These are phyloP conservation scores for Drosophila monieri DNA, from an alignment of 2,888 invertebrate genomes.

Conservation along the genomic window DNA sequence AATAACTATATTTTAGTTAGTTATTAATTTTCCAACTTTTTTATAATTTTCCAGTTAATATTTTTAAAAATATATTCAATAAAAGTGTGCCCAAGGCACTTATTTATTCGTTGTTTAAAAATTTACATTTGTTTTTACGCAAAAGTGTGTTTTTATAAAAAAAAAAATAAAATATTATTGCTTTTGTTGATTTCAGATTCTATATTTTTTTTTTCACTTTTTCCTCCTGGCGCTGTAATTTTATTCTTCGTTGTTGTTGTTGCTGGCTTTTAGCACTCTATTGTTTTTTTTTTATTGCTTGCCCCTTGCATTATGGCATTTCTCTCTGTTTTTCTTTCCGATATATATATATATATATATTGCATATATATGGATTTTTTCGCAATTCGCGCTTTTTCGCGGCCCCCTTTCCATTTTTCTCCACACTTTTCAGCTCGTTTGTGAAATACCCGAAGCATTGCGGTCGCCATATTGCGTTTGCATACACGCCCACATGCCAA, in stretches of 20 bases:
- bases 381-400: constrained; percentile 20
- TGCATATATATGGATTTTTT: constrained; percentile 16
- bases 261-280: constrained; percentile 80
- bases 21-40: too few species aligned
- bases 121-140: not conserved
- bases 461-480: constrained; percentile 83
- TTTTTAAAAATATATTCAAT: too few species aligned
- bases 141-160: too few species aligned
- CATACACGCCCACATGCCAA: constrained; percentile 78
- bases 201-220: constrained; percentile 15
- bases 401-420: constrained; percentile 9
- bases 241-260: constrained; percentile 45
- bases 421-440: constrained; percentile 25
- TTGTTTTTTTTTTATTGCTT: constrained; percentile 55
- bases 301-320: constrained; percentile 30
- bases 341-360: constrained; percentile 5
- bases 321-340: constrained; percentile 24
- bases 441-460: constrained; percentile 69
- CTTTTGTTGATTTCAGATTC: not conserved
- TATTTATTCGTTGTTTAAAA: not conserved
- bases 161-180: too few species aligned
- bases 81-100: not conserved
- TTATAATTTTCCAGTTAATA: too few species aligned
- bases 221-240: constrained; percentile 3
- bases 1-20: too few species aligned